Percentiles rank a stretch among this genome's conserved stretches.
These are phyloP conservation scores for Volucella inanis DNA, from an alignment of 2,888 invertebrate genomes.

Conservation along the genomic window DNA sequence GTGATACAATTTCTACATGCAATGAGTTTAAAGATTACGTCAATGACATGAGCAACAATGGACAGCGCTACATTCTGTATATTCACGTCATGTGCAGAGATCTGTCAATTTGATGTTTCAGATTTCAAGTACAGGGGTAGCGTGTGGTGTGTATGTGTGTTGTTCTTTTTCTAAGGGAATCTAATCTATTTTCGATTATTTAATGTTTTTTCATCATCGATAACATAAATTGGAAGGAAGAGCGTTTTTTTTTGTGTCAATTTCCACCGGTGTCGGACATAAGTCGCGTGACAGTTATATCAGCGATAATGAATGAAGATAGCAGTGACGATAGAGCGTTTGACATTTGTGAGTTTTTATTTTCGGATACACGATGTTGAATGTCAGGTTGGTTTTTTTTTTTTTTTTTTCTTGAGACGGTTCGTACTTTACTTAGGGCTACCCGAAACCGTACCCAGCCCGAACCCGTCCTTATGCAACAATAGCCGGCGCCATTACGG, in stretches of 20 bases:
- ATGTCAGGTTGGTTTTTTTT: neutral
- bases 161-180: neutral
- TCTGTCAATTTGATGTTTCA: neutral
- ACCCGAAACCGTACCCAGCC: too few relatives aligned
- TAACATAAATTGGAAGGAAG: neutral
- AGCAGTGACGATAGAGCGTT: slow-evolving; percentile 23
- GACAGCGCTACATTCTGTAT: neutral
- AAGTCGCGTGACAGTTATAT: slow-evolving; percentile 24
- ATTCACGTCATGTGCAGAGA: neutral
- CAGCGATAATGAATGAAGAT: slow-evolving; percentile 29
- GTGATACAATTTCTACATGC: slow-evolving; percentile 55
- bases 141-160: neutral
- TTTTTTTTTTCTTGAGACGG: too few relatives aligned
- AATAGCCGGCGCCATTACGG: too few relatives aligned
- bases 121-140: neutral
- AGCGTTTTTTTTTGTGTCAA: neutral
- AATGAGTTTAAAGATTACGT: slow-evolving; percentile 51
- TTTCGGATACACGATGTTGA: slow-evolving; percentile 11
- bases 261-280: neutral
- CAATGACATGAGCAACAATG: slow-evolving; percentile 26
- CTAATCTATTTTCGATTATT: slow-evolving; percentile 1
- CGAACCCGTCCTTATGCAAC: too few relatives aligned
- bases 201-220: neutral
- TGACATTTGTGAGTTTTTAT: slow-evolving; percentile 22
- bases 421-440: neutral